Evolutionary conservation across 2,888 invertebrate species (phyloP), one percentile per base, ranked within the genome.

Genomic region (Sarcophaga variegata): DNA sequence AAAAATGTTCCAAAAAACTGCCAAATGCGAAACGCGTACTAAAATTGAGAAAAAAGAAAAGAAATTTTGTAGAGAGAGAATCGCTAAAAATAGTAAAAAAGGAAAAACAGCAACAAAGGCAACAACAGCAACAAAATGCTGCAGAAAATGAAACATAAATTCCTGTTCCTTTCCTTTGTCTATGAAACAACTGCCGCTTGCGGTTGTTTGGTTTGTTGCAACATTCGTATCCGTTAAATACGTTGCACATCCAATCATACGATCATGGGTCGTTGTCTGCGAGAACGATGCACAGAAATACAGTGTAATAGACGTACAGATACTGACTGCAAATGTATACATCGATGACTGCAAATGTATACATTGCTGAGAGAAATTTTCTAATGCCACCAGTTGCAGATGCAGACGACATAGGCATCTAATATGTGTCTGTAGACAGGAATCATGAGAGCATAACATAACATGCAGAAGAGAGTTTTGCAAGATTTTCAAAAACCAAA

Each of bases 161-260:
- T 78, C 64, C 64, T 78, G 64, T 85, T 81, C 78, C 85, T 81
- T 85, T 72, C 78, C 85, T 81, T 85, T 72, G 63, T 74, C 69
- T 78, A 74, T 64, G 14, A 17, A 75, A n/a, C 49, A 72, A 71
- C 49, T 60, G 71, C 71, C 70, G 78, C 63, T 66, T 63, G 70
- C 62, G 17, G 22, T 47, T 22, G 22, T 22, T 22, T 22, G 22
- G 22, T 22, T 22, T 22, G 22, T 22, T 22, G 70, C 62, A n/a
- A 63, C 49, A 81, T 67, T 49, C 47, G 14, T 45, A 11, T 45
- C 63, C 11, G 47, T 69, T 37, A 37, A 79, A 70, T 75, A 54
- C 25, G 22, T 75, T 66, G 60, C 66, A 80, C 37, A 37, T 37
- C 37, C 37, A 37, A 37, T 8, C 37, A 37, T 8, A 37, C 37